Percentiles rank a stretch among this genome's conserved stretches.
These are phyloP conservation scores for Pseudotriccus pelzelni DNA, from an alignment of 2,797 vertebrate genomes.

Conservation along the genomic window DNA sequence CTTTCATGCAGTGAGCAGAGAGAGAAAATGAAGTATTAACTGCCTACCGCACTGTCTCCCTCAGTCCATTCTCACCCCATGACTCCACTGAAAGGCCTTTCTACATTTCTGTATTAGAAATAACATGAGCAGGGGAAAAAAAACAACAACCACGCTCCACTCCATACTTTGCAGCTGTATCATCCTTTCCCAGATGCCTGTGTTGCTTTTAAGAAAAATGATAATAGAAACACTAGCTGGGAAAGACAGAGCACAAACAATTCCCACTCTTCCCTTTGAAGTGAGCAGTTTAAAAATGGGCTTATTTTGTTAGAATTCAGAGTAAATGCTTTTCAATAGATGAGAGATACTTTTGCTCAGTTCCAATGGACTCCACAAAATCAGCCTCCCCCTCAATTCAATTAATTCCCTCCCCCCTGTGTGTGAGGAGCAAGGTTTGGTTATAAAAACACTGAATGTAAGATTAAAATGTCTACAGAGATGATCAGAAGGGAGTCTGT, in stretches of 20 bases:
- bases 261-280: conserved; percentile 55
- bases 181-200: conserved; percentile 14
- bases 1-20: background rate
- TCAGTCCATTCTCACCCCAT: background rate
- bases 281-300: conserved; percentile 42
- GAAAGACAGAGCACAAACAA: conserved; percentile 17
- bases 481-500: conserved; percentile 69
- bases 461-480: conserved; percentile 70
- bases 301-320: conserved; percentile 64
- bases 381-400: conserved; percentile 72
- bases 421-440: conserved; percentile 58
- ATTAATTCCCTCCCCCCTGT: conserved; percentile 59
- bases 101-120: background rate
- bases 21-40: background rate
- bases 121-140: background rate
- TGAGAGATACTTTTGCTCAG: conserved; percentile 31
- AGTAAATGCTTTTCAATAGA: conserved; percentile 53
- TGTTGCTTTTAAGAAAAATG: conserved; percentile 42
- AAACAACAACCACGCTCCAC: background rate
- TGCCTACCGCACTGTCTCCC: background rate
- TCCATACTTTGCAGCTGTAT: background rate
- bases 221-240: conserved; percentile 31
- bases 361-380: conserved; percentile 60
- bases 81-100: background rate
- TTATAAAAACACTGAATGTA: conserved; percentile 68